These are phyloP conservation scores for Ahaetulla prasina DNA, from an alignment of 2,113 vertebrate genomes.

Conservation along the genomic window DNA sequence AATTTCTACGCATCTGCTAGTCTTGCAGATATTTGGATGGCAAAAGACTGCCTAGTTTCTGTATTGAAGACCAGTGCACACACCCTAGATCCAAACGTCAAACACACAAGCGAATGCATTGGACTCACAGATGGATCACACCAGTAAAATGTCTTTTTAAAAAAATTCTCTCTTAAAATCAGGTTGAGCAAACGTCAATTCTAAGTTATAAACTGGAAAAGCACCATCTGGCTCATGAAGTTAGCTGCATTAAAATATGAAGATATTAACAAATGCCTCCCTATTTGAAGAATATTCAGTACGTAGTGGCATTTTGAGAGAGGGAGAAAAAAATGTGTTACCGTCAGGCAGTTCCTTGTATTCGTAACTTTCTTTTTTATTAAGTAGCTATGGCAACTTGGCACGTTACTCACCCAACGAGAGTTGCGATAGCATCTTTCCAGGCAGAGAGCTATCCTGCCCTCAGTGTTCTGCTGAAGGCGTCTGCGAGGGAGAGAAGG, in stretches of 20 bases:
- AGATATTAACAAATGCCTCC: constrained; percentile 25
- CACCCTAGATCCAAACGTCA: neutral
- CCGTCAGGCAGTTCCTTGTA: constrained; percentile 1
- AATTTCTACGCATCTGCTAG: neutral
- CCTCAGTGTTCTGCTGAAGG: neutral
- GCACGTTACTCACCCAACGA: constrained; percentile 42
- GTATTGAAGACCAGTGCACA: neutral
- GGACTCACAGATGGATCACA: neutral
- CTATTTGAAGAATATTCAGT: constrained; percentile 27
- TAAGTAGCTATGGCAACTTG: constrained; percentile 44
- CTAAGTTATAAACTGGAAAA: constrained; percentile 72
- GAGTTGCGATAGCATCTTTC: constrained; percentile 29
- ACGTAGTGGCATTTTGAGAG: neutral
- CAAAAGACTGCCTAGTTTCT: neutral
- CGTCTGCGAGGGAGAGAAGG: neutral
- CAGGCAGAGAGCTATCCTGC: neutral
- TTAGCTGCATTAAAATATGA: constrained; percentile 27
- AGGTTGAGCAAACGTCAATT: constrained; percentile 72
- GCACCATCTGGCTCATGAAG: constrained; percentile 70
- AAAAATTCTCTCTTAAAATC: constrained; percentile 47
- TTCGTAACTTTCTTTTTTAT: constrained; percentile 43
- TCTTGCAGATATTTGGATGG: neutral
- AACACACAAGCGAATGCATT: neutral
- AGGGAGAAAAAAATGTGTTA: neutral
- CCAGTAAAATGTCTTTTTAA: neutral